Evolutionary conservation across 1,140 invertebrate genomes (phyloP), one percentile per base, ranked within the genome.

Genomic region (Tribolium madens): DNA sequence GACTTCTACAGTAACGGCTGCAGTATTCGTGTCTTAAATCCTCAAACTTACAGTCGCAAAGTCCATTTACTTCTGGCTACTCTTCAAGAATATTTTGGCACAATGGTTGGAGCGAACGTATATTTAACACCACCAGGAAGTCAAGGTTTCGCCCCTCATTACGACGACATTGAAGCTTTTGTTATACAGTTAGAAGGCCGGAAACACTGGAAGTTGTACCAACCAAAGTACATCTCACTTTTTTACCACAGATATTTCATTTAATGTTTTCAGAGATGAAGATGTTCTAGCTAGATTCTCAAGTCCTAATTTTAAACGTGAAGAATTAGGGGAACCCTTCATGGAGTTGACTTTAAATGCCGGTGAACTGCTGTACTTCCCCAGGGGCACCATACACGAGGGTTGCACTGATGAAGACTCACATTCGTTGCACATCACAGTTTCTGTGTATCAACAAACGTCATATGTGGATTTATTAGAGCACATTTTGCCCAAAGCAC

Each of bases 91-190:
- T 94, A 91, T 84, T 98, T 99, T 84, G 93, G 93, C 53, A 97
- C 94, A 75, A 94, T 97, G 87, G 96, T 97, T 50, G 97, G 97
- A 6, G 94, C 96, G 1, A 99, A 99, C 91, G 90, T 93, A 9
- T 99, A 99, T 84, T 85, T 99, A 52, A 99, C 98, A n/a, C 98
- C 98, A 10, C 92, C 97, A 5, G 93, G 94, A 73, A 94, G 94
- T 81, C 97, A 99, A 89, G 97, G 98, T 0, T 99, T 99, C 90
- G 97, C 98, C 1, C 97, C 98, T 0, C 97, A 99, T 87, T 99
- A 94, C 87, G 98, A 99, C 88, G 98, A 99, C 83, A 99, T 99
- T 81, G 98, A 99, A 88, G 98, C 97, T 10, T 99, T 99, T 86
- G 92, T 99, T 73, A 84, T 99, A 42, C 98, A 99, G 88, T 86